A percentile compares a stretch with the other conserved stretches of the same genome.
These are phyloP conservation scores for Athene cunicularia DNA, from an alignment of 2,113 vertebrate genomes.

Conservation along the genomic window DNA sequence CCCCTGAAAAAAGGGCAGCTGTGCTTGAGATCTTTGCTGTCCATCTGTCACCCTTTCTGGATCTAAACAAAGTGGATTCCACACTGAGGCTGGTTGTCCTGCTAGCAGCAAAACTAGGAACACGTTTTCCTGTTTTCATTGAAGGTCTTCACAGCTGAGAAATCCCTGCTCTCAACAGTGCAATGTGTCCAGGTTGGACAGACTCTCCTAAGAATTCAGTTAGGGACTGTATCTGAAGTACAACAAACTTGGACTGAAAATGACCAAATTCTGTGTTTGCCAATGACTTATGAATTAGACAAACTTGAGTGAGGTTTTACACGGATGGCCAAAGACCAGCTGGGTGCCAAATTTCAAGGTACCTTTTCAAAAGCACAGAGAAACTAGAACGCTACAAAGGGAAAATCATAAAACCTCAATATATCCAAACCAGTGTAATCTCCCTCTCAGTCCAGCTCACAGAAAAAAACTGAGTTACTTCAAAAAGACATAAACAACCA, in stretches of 20 bases:
- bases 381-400: neutral
- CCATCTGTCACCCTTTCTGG: neutral
- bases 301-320: neutral
- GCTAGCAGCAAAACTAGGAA: neutral
- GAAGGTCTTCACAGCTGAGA: neutral
- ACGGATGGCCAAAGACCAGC: neutral
- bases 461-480: neutral
- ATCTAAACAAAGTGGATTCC: neutral
- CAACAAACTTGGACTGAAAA: neutral
- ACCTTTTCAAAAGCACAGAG: neutral
- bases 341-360: neutral
- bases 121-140: neutral
- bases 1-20: neutral
- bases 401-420: neutral
- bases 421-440: neutral
- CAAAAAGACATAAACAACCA: neutral
- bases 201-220: neutral
- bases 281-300: neutral
- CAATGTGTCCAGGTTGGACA: neutral
- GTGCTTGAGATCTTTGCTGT: neutral
- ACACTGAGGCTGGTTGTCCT: neutral
- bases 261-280: neutral
- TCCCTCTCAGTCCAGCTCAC: neutral
- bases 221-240: neutral
- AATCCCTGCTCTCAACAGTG: neutral